Evolutionary conservation across 2,888 invertebrate species (phyloP), one percentile per base, ranked within the genome.

Genomic region (Rhagonycha fulva): DNA sequence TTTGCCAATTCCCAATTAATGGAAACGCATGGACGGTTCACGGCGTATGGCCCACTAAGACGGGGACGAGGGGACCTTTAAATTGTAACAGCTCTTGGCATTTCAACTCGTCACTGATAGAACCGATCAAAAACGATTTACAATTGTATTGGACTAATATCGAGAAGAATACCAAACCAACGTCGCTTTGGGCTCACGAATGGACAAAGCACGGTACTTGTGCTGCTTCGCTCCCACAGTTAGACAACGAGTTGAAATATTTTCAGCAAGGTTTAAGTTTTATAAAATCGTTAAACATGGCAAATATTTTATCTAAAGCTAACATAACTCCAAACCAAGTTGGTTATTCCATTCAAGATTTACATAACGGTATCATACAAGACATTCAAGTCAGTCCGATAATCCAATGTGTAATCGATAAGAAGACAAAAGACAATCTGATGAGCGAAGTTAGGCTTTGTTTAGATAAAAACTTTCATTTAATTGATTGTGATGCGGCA

Each of bases 171-270:
- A 88, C 88, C 0, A 84, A 87, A 23, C 83, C 85, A 1, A 87
- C 92, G 81, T 89, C 91, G 10, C 89, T 95, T 23, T 95, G 95
- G 95, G 89, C 91, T 75, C 95, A 96, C 83, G 96, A 96, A 86
- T 96, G 95, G 95, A 85, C 88, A 0, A 96, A 96, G 83, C 96
- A 96, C 85, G 96, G 96, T 2, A 95, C 95, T 0, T 96, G 96
- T 84, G 94, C 95, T 2, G 89, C 91, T 0, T 80, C 86, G 4
- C 79, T 94, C 3, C 88, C 91, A 0, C 81, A 86, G 4, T 84
- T 95, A 0, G 88, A 91, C 80, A 90, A 89, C 14, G 93, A 95
- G 82, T 82, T 89, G 0, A 93, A 93, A 82, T 95, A 94, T 85
- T 95, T 95, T 83, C 85, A 87, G 0, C 89, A 91, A 79, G 94